Conservation (phyloP, 2,113 vertebrate genomes). For the Pseudonaja textilis region DNA sequence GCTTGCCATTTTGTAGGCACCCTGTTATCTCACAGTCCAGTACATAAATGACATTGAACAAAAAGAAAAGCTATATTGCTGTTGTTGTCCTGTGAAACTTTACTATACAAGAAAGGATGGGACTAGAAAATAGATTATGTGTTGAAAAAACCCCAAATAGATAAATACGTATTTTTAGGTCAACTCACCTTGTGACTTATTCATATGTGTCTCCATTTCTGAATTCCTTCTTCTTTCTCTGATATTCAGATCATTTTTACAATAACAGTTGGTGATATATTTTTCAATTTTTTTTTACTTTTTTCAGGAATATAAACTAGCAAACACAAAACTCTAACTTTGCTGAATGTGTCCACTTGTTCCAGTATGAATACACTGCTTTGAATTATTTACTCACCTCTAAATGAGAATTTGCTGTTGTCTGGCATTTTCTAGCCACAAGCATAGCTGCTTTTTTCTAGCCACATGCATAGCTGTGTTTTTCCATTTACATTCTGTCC, state of each 20-base stretch:
- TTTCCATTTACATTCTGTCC: background rate
- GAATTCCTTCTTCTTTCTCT: background rate
- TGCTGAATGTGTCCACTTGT: background rate
- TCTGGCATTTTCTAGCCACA: background rate
- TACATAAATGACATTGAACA: background rate
- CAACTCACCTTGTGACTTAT: background rate
- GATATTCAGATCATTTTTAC: background rate
- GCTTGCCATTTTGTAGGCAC: background rate
- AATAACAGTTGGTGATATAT: background rate
- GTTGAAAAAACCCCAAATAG: background rate
- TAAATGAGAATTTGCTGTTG: conserved; percentile 14
- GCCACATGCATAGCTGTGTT: background rate
- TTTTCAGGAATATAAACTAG: background rate
- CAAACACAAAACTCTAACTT: background rate
- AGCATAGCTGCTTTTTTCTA: background rate
- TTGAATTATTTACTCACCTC: conserved; percentile 13
- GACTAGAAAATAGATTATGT: background rate
- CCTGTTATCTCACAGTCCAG: background rate
- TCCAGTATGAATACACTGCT: background rate
- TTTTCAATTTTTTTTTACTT: no score
- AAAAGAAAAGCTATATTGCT: background rate
- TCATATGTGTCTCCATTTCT: background rate
- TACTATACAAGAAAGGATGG: background rate
- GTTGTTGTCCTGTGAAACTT: background rate
- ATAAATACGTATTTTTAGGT: background rate